These are phyloP conservation scores for Dicentrarchus labrax DNA, from an alignment of 2,113 vertebrate genomes.

Conservation along the genomic window DNA sequence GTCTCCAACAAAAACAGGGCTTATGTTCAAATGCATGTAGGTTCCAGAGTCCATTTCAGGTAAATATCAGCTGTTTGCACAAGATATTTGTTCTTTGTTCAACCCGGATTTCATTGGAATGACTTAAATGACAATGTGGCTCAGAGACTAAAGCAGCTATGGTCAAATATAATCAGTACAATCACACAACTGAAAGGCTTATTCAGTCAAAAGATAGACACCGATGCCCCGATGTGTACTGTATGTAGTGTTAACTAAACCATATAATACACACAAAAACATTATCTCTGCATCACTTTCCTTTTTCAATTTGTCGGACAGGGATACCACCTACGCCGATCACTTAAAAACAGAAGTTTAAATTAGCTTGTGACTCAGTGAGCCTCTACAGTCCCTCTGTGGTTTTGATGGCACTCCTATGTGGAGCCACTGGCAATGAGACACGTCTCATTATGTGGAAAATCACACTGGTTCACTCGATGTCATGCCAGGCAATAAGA, in stretches of 20 bases:
- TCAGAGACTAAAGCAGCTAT: background rate
- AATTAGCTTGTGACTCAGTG: slow-evolving; percentile 50
- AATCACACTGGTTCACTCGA: slow-evolving; percentile 59
- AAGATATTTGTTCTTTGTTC: slow-evolving; percentile 6
- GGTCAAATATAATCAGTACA: background rate
- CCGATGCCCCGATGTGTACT: background rate
- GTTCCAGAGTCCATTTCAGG: slow-evolving; percentile 2
- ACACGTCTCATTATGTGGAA: slow-evolving; percentile 73
- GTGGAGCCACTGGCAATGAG: slow-evolving; percentile 60
- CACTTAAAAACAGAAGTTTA: slow-evolving; percentile 44
- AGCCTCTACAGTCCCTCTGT: slow-evolving; percentile 7
- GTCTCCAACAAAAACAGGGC: slow-evolving; percentile 15
- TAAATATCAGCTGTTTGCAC: slow-evolving; percentile 28
- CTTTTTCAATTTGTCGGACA: background rate
- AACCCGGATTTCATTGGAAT: background rate
- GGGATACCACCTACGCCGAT: slow-evolving; percentile 11
- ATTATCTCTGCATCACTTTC: background rate
- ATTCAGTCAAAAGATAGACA: background rate
- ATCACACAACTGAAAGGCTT: background rate
- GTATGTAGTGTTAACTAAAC: background rate
- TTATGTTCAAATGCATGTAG: background rate
- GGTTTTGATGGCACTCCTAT: slow-evolving; percentile 31
- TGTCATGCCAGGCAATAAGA: slow-evolving; percentile 55
- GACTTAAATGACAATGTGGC: background rate
- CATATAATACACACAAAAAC: background rate